Evolutionary conservation across 2,888 invertebrate genomes (phyloP).

Genomic region (Protonemura montana): DNA sequence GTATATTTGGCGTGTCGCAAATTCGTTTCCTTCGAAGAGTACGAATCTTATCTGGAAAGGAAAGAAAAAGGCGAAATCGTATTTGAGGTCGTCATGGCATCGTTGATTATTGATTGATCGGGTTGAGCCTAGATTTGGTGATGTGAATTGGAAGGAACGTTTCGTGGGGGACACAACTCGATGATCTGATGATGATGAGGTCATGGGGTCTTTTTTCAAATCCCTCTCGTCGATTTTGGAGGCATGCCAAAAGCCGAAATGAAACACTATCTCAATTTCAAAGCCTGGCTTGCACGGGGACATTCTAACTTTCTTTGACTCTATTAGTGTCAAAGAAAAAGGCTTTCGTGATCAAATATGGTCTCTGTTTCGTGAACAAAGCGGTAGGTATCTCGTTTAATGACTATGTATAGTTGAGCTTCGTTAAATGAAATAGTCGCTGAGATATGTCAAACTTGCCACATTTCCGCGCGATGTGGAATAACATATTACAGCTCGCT

Average conservation of each 20-base stretch:
- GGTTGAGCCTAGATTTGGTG: constrained; percentile 28
- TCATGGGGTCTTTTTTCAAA: constrained; percentile 24
- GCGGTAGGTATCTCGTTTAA: constrained; percentile 7
- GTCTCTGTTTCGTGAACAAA: background rate
- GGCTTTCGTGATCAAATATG: constrained; percentile 7
- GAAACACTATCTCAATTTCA: constrained; percentile 15
- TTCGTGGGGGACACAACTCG: background rate
- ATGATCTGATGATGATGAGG: constrained; percentile 40
- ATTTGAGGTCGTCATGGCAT: constrained; percentile 30
- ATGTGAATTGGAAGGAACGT: constrained; percentile 22
- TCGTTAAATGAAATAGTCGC: background rate
- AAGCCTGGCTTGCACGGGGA: constrained; percentile 7
- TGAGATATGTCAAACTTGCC: background rate
- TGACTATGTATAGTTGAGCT: background rate
- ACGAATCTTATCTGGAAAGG: constrained; percentile 2
- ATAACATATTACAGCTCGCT: too few relatives aligned
- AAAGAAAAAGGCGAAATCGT: constrained; percentile 34
- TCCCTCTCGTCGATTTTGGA: constrained; percentile 25
- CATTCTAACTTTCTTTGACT: constrained; percentile 2
- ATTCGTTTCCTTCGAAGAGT: background rate
- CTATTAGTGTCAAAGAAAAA: constrained; percentile 4
- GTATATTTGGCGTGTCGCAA: background rate
- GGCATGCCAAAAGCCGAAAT: constrained; percentile 32
- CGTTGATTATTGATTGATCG: constrained; percentile 37
- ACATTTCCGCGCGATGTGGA: background rate